These are phyloP conservation scores for Uria lomvia DNA, from an alignment of 2,113 vertebrate species.

Conservation along the genomic window DNA sequence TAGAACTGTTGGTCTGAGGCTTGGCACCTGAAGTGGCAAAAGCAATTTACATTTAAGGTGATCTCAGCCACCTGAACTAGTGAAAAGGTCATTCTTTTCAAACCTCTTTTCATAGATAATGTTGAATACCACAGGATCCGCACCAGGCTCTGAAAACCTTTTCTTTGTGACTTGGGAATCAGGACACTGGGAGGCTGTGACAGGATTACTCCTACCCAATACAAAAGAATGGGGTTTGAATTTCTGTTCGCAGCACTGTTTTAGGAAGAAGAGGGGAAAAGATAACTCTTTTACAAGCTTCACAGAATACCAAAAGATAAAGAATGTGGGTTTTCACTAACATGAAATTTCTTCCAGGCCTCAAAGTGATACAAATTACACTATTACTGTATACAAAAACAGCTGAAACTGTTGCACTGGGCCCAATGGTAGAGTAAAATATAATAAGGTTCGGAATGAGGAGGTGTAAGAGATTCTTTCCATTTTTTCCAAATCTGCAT, in stretches of 20 bases:
- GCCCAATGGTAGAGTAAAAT: background rate
- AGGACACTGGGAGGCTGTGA: background rate
- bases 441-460: background rate
- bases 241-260: background rate
- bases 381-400: background rate
- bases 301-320: background rate
- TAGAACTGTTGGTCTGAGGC: background rate
- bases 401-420: background rate
- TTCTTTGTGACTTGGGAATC: background rate
- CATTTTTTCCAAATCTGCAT: background rate
- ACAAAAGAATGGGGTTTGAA: background rate
- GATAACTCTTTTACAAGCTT: background rate
- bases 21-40: background rate
- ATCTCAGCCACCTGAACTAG: background rate
- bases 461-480: background rate
- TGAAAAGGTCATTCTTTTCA: background rate
- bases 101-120: background rate
- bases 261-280: background rate
- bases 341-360: background rate
- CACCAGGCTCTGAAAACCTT: background rate
- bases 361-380: background rate
- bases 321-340: background rate
- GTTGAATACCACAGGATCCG: background rate
- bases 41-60: background rate
- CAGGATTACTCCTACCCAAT: background rate